Percentiles rank a stretch among this genome's conserved stretches.
Evolutionary conservation across 2,888 invertebrate genomes (phyloP).

Genomic region (Zaprionus obscuricornis): DNA sequence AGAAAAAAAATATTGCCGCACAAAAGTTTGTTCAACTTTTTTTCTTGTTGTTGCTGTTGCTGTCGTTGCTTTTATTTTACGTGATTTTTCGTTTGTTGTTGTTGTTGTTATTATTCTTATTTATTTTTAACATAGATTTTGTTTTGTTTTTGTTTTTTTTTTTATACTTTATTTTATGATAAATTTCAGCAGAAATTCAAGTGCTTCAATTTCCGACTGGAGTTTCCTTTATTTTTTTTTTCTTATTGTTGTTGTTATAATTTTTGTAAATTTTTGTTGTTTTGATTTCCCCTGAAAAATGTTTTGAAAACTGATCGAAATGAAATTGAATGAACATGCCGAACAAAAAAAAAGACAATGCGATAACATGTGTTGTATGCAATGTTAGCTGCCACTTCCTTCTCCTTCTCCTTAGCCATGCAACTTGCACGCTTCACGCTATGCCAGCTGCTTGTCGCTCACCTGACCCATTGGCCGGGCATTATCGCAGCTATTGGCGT

Average conservation of each 20-base stretch:
- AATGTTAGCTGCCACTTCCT: too few species aligned
- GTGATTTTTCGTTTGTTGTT: too few species aligned
- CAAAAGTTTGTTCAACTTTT: slow-evolving; percentile 47
- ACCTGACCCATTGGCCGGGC: too few species aligned
- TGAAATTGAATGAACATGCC: too few species aligned
- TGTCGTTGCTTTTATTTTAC: slow-evolving; percentile 8
- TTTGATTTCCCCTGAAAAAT: slow-evolving; percentile 3
- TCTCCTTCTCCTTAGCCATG: too few species aligned
- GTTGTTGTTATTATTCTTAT: slow-evolving; percentile 19
- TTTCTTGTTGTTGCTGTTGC: slow-evolving; percentile 9
- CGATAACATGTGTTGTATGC: too few species aligned
- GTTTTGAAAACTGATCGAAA: too few species aligned
- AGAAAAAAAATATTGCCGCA: slow-evolving; percentile 32
- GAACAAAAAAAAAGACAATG: too few species aligned
- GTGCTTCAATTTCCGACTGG: slow-evolving; percentile 31
- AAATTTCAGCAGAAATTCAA: slow-evolving; percentile 47
- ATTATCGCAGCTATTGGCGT: too few species aligned
- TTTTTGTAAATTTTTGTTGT: too few species aligned
- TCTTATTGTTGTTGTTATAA: not conserved
- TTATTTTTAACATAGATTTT: slow-evolving; percentile 34
- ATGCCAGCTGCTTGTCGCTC: too few species aligned
- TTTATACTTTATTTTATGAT: slow-evolving; percentile 34
- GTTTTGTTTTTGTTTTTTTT: slow-evolving; percentile 15
- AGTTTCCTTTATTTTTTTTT: slow-evolving; percentile 6
- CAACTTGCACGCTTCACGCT: too few species aligned